Conservation (phyloP, 2,888 invertebrate species). For the Apodemia duryi region DNA sequence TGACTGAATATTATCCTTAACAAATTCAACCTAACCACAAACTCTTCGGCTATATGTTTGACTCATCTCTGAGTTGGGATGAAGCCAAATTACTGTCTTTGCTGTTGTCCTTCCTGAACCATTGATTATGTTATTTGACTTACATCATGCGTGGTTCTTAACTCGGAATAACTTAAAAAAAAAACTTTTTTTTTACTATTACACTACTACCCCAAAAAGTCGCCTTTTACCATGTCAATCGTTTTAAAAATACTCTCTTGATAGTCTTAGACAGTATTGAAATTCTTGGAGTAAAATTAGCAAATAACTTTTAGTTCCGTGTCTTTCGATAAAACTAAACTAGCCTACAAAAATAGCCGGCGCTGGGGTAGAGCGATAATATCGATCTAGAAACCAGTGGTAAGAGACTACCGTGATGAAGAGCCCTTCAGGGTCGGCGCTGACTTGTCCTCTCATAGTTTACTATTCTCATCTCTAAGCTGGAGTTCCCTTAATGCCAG, state of each 20-base stretch:
- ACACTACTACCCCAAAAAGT: no score
- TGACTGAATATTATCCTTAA: not conserved
- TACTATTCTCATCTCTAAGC: no score
- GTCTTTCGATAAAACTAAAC: no score
- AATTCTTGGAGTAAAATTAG: no score
- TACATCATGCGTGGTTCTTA: slow-evolving; percentile 7
- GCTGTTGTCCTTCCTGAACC: slow-evolving; percentile 11
- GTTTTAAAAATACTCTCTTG: not conserved
- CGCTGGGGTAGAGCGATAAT: no score
- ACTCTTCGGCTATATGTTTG: not conserved
- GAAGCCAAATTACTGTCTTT: slow-evolving; percentile 14
- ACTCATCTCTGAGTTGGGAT: slow-evolving; percentile 10
- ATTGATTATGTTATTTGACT: slow-evolving; percentile 12
- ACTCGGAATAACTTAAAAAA: slow-evolving; percentile 1
- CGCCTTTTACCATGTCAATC: not conserved
- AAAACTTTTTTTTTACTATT: not conserved
- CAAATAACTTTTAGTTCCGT: no score
- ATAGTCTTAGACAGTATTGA: not conserved
- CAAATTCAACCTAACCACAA: not conserved
- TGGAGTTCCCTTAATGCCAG: no score
- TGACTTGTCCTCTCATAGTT: no score
- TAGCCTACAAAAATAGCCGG: no score
- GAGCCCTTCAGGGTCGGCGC: no score
- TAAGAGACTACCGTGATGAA: no score
- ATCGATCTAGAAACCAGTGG: no score